Base-by-base conservation (phyloP, 92 coral and sea anemone species). In the Epizoanthus stellaris region DNA sequence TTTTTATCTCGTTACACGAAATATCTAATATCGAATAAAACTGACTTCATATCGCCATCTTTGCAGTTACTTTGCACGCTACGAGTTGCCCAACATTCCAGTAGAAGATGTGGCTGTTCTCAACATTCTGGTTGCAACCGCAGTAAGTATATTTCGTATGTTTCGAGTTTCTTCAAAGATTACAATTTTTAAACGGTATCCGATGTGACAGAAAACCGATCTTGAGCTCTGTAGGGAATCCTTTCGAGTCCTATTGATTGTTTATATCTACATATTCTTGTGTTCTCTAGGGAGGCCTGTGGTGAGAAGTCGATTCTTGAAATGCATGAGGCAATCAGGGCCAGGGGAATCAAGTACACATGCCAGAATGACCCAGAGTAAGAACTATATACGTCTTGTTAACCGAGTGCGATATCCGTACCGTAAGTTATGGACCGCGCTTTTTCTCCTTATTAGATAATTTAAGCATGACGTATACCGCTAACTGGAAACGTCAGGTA, bases 281-380 rank as follows among this genome's bases (percentile, higher is more conserved):
- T 67, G 45, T 34, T 67, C 5, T 67, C 42, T 13, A 67, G 71
- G 7, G 71, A 67, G 43, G 19, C 43, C 15, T 67, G 71, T 14
- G 71, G 71, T 2, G 71, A 67, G 20, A 67, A 67, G 71, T 67
- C 71, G 13, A 34, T 67, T 14, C 17, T 30, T 38, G 71, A 67
- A 67, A 25, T 67, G 43, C 71, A 67, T 2, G 17, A 67, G 15
- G 42, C 43, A 10, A 34, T 67, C 42, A 13, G 38, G 7, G 19
- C 39, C 4, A 67, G 45, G 45, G 71, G 71, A 13, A 25, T 67
- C 16, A 1, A 67, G 15, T 38, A 25, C 17, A 67, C 16, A 0
- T 67, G 71, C 16, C 11, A 34, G 0, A 67, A 67, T 67, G 6
- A 38, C 7, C 71, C 71, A 34, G 38, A 36, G 71, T 67, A 6